These are phyloP conservation scores for Hetaerina titia DNA, from an alignment of 2,888 invertebrate species.

Conservation along the genomic window DNA sequence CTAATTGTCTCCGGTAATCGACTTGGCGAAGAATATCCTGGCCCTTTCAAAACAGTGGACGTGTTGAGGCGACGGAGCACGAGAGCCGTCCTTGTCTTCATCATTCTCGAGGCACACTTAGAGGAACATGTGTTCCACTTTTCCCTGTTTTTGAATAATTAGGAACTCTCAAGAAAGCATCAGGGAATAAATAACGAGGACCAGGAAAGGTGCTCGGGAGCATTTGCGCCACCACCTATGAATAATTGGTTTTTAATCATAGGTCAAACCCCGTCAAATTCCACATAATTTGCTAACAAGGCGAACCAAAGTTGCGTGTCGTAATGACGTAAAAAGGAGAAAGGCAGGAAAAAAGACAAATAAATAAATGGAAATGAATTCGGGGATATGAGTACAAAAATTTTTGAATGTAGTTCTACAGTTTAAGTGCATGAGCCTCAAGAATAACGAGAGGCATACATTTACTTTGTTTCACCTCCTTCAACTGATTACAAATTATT, in stretches of 20 bases:
- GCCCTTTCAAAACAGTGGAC: slow-evolving; percentile 53
- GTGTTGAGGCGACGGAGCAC: slow-evolving; percentile 3
- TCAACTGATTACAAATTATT: too few species aligned
- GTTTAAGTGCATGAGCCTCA: too few species aligned
- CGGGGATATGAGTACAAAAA: too few species aligned
- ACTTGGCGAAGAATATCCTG: slow-evolving; percentile 39
- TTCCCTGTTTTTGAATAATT: not conserved
- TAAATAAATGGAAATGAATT: too few species aligned
- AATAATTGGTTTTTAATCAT: not conserved
- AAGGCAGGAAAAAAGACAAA: too few species aligned
- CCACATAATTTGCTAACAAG: too few species aligned
- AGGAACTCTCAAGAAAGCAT: not conserved
- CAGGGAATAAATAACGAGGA: not conserved
- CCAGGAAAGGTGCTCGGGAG: not conserved
- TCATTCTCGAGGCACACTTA: slow-evolving; percentile 2
- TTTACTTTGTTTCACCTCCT: too few species aligned
- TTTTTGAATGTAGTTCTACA: too few species aligned
- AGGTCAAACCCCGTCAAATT: too few species aligned
- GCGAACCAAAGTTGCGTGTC: too few species aligned
- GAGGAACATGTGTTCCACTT: not conserved
- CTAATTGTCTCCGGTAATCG: slow-evolving; percentile 58
- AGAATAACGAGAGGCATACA: too few species aligned
- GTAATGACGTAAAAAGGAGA: too few species aligned
- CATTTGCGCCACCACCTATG: not conserved
- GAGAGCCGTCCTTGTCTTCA: not conserved